Evolutionary conservation across 1,140 invertebrate genomes (phyloP).

Genomic region (Heterodera carotae): DNA sequence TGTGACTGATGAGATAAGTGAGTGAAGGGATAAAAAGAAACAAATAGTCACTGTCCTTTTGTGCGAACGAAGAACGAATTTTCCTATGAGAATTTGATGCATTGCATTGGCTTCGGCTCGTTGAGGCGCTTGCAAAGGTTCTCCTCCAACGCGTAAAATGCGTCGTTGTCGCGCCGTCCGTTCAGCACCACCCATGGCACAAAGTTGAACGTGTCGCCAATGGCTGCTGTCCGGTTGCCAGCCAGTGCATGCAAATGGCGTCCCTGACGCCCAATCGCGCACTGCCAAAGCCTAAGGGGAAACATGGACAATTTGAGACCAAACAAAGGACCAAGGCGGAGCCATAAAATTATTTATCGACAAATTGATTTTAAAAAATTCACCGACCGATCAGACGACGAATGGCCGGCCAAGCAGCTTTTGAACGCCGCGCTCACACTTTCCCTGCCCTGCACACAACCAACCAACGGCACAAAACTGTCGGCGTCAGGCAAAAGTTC

Average conservation of each 20-base stretch:
- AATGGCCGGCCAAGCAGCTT: slow-evolving; percentile 39
- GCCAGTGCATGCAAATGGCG: slow-evolving; percentile 56
- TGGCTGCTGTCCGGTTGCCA: slow-evolving; percentile 47
- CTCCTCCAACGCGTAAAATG: slow-evolving; percentile 63
- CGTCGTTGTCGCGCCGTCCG: slow-evolving; percentile 56
- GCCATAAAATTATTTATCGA: not conserved
- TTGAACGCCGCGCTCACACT: slow-evolving; percentile 47
- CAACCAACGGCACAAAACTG: slow-evolving; percentile 53
- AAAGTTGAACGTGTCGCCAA: slow-evolving; percentile 52
- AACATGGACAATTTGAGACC: no score
- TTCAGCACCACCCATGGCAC: slow-evolving; percentile 65
- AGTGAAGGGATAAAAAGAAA: no score
- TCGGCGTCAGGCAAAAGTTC: slow-evolving; percentile 47
- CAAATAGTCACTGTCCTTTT: not conserved
- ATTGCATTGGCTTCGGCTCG: slow-evolving; percentile 52
- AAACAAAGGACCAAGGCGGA: no score
- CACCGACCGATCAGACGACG: slow-evolving; percentile 40
- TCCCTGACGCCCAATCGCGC: slow-evolving; percentile 49
- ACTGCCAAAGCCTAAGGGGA: slow-evolving; percentile 48
- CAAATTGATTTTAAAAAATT: slow-evolving; percentile 14
- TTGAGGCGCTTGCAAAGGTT: slow-evolving; percentile 61
- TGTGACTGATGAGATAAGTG: not conserved
- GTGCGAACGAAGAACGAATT: no score
- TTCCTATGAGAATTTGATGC: slow-evolving; percentile 33
- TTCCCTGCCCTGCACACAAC: slow-evolving; percentile 55